These are phyloP conservation scores for Luffia ferchaultella DNA, from an alignment of 2,888 invertebrate genomes.

Conservation along the genomic window DNA sequence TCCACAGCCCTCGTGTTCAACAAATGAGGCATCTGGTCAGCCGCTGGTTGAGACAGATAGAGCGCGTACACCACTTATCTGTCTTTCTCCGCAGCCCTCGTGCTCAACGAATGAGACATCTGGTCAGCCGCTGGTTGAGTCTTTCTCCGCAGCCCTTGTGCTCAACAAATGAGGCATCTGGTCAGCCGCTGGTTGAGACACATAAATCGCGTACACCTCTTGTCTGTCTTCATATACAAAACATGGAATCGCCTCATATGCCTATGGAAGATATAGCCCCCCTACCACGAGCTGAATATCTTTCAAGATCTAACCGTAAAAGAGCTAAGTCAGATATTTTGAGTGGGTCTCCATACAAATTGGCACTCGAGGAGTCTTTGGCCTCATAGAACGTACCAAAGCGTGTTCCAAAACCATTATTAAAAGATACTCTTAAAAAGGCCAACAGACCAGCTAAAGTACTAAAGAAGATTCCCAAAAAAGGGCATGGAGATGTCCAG, in stretches of 20 bases:
- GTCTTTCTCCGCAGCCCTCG: not conserved
- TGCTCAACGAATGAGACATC: not conserved
- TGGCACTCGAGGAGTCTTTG: conserved; percentile 6
- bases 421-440: conserved; percentile 1
- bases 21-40: no score
- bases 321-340: conserved; percentile 7
- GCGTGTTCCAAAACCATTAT: conserved; percentile 1
- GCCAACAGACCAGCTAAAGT: conserved; percentile 7
- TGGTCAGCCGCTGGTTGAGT: no score
- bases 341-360: conserved; percentile 8
- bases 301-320: conserved; percentile 7
- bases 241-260: conserved; percentile 4
- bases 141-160: not conserved
- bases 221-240: not conserved
- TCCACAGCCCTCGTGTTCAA: not conserved
- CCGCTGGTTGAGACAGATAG: not conserved
- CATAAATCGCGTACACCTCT: conserved; percentile 1
- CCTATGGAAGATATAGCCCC: conserved; percentile 2
- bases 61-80: not conserved
- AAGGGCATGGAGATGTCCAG: conserved; percentile 7
- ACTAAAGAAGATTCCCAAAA: conserved; percentile 7
- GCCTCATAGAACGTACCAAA: conserved; percentile 2
- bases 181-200: no score
- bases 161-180: no score
- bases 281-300: conserved; percentile 5